Evolutionary conservation across 2,888 invertebrate species (phyloP).

Genomic region (Homarus gammarus): DNA sequence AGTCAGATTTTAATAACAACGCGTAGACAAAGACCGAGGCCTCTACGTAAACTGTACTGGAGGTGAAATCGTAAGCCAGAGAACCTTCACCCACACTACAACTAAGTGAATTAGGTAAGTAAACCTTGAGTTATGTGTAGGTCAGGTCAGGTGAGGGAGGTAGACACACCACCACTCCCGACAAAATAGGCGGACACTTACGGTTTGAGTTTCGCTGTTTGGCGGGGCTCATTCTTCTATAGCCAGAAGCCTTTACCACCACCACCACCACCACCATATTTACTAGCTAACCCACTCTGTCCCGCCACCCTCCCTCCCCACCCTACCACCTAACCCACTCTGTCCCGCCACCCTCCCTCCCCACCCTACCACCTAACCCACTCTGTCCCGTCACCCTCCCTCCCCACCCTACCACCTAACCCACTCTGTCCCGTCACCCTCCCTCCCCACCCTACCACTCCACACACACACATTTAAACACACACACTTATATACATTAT

Average conservation of each 20-base stretch:
- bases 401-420: not conserved
- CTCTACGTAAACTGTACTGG: too few species aligned
- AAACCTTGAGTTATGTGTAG: too few species aligned
- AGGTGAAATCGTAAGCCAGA: too few species aligned
- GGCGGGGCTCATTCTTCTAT: not conserved
- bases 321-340: not conserved
- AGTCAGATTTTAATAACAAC: too few species aligned
- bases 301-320: too few species aligned
- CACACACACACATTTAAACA: not conserved
- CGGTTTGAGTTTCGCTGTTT: not conserved
- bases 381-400: too few species aligned
- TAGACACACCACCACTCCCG: not conserved
- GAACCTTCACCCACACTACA: too few species aligned
- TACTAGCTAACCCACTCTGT: not conserved
- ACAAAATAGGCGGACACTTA: not conserved
- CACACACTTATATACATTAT: not conserved
- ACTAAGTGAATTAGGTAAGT: too few species aligned
- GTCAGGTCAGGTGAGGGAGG: not conserved
- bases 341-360: not conserved
- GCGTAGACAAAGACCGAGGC: too few species aligned
- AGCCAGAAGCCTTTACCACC: too few species aligned
- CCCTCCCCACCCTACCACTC: not conserved
- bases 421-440: not conserved
- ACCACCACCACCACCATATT: too few species aligned
- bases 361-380: not conserved